Evolutionary conservation across 2,888 invertebrate genomes (phyloP), one percentile per base, ranked within the genome.

Genomic region (Ornithoptera alexandrae): DNA sequence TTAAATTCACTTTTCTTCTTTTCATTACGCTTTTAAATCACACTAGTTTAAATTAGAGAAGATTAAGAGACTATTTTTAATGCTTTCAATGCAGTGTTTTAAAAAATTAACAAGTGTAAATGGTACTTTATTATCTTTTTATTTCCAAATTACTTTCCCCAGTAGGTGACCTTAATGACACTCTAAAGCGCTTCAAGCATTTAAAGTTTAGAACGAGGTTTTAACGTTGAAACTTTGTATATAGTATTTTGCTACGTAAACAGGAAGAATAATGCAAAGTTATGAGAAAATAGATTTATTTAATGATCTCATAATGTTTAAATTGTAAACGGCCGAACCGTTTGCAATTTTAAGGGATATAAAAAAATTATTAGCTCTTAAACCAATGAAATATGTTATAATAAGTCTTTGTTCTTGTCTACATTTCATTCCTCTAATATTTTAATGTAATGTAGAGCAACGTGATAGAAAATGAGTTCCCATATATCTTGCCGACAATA

Each of bases 391-490:
- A 20, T 57, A 1, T 18, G 57, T 57, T 57, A 57, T 20, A 57
- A 57, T 20, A 20, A 20, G 12, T 15, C 18, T 50, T 50, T 4
- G 18, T 50, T 50, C 50, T 39, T 17, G 18, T n/a, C 57, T 20
- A 20, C 24, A 30, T 30, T 59, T 59, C 17, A 59, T 22, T 30
- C 12, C 15, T 59, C 59, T 57, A 20, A 5, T 57, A 57, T 57
- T 57, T 57, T 57, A 57, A 57, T 57, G 57, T 20, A 57, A 57
- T 20, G 20, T 59, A 59, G 59, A 59, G 17, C 59, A 59, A 57
- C 20, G 59, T 59, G 22, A 59, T 59, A 59, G 22, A 59, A 59
- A 24, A 59, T 59, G 59, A 59, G 59, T 59, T 59, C 59, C 30
- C 59, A 59, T 59, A 59, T 59, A 20, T 59, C 59, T 30, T 59